Percentiles rank a stretch among this genome's conserved stretches.
phyloP scores from a whole-genome alignment of 2,113 vertebrate species.

The Myrmophylax atrothorax region DNA sequence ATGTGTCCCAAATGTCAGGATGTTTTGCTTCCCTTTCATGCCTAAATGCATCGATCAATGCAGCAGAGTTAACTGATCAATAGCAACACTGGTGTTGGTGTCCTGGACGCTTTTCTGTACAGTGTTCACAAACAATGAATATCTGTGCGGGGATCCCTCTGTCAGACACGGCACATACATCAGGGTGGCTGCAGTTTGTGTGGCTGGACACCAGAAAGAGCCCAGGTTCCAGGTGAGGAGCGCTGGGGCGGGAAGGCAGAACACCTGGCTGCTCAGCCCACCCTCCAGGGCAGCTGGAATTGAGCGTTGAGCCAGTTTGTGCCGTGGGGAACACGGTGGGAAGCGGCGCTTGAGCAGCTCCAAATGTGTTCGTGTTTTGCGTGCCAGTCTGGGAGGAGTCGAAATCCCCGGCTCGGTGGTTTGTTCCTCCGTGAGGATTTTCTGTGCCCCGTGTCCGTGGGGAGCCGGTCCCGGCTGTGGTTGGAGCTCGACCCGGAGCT shows the following conservation, averaged over 20 bases:
- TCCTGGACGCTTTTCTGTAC: not conserved
- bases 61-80: not conserved
- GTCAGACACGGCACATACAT: not conserved
- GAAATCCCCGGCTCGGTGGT: not conserved
- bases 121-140: not conserved
- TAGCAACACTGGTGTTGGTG: not conserved
- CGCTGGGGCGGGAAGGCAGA: not conserved
- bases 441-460: not conserved
- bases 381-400: not conserved
- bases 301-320: not conserved
- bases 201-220: not conserved
- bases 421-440: not conserved
- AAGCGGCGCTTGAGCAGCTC: not conserved
- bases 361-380: not conserved
- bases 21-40: not conserved
- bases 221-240: rapidly evolving
- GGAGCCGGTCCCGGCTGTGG: not conserved
- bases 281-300: not conserved
- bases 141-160: not conserved
- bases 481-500: not conserved
- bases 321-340: not conserved
- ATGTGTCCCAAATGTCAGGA: not conserved
- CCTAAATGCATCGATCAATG: not conserved
- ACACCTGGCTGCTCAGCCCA: not conserved
- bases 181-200: not conserved